These are phyloP conservation scores for Mystacides longicornis DNA, from an alignment of 2,888 invertebrate genomes.

Conservation along the genomic window DNA sequence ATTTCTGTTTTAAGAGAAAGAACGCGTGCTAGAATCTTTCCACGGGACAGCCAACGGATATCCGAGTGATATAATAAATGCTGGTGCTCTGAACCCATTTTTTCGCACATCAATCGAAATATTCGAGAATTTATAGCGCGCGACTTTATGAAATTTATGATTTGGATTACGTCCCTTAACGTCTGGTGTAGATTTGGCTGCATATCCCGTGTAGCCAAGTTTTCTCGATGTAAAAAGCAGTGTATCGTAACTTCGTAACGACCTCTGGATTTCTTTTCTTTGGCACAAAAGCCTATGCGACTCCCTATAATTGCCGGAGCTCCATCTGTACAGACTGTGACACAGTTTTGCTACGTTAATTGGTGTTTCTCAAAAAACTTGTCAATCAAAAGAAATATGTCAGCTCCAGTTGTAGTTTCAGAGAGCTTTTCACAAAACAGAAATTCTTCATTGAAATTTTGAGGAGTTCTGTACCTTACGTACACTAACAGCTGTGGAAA, in stretches of 20 bases:
- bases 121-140: background rate
- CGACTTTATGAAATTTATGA: background rate
- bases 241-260: constrained; percentile 7
- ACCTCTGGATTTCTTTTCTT: constrained; percentile 11
- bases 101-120: background rate
- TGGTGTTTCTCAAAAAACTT: constrained; percentile 11
- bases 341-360: constrained; percentile 14
- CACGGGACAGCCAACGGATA: background rate
- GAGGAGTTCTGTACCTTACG: background rate
- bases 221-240: constrained; percentile 16
- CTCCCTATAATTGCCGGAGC: constrained; percentile 11
- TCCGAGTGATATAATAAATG: background rate
- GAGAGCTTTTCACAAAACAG: background rate
- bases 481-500: background rate
- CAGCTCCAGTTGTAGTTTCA: constrained; percentile 4
- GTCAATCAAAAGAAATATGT: constrained; percentile 3
- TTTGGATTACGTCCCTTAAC: background rate
- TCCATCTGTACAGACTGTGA: constrained; percentile 16
- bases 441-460: background rate
- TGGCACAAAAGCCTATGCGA: constrained; percentile 12
- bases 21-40: constrained; percentile 3
- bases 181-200: constrained; percentile 1
- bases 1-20: constrained; percentile 6
- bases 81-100: constrained; percentile 2
- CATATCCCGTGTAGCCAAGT: constrained; percentile 13